phyloP scores from a whole-genome alignment of 2,113 vertebrate genomes.

The Percopsis transmontana region DNA sequence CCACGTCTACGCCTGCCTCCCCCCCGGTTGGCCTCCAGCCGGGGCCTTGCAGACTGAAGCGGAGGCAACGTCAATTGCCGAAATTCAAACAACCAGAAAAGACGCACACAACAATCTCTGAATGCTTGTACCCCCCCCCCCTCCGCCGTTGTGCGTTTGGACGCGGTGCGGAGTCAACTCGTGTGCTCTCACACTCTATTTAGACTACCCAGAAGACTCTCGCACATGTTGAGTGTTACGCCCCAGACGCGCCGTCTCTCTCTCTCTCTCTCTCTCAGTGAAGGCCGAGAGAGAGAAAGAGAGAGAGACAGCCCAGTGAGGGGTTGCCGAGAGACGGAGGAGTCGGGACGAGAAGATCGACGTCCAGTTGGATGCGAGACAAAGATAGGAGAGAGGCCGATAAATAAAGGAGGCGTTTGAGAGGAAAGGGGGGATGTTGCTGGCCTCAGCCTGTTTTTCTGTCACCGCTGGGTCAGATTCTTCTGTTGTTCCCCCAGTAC shows the following conservation, averaged over 20 bases:
- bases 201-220: no score
- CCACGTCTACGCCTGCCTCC: constrained; percentile 13
- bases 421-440: constrained; percentile 26
- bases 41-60: constrained; percentile 50
- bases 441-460: constrained; percentile 50
- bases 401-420: background rate
- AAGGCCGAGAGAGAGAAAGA: no score
- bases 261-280: constrained; percentile 40
- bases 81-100: constrained; percentile 67
- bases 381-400: background rate
- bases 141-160: no score
- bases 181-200: no score
- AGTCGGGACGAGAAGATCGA: constrained; percentile 6
- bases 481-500: constrained; percentile 33
- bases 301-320: constrained; percentile 21
- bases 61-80: constrained; percentile 58
- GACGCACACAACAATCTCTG: constrained; percentile 53
- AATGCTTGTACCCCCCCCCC: constrained; percentile 11
- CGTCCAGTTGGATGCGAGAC: background rate
- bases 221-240: no score
- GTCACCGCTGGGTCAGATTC: constrained; percentile 61
- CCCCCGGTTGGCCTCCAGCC: constrained; percentile 6
- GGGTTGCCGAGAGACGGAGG: constrained; percentile 40
- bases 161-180: constrained; percentile 41
- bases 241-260: no score